Conservation (phyloP, 2,888 invertebrate species). For the Xanthia icteritia region DNA sequence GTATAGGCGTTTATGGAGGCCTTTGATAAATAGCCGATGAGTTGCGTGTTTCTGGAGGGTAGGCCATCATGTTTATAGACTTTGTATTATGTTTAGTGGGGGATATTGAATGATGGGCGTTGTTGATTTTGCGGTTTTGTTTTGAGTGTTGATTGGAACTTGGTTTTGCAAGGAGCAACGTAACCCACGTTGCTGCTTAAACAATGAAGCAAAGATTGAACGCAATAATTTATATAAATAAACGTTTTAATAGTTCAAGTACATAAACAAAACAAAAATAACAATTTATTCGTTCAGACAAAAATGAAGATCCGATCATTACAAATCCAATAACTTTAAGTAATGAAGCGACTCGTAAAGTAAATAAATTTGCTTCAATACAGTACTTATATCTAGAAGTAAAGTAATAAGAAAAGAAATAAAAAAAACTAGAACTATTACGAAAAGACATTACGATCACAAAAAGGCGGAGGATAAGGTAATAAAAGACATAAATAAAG, state of each 20-base stretch:
- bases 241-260: too few species aligned
- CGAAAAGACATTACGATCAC: slow-evolving; percentile 34
- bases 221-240: background rate
- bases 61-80: slow-evolving; percentile 60
- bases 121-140: slow-evolving; percentile 35
- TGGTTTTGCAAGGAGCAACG: background rate
- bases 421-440: slow-evolving; percentile 34
- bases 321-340: slow-evolving; percentile 27
- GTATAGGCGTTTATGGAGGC: slow-evolving; percentile 60
- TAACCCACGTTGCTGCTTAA: background rate
- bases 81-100: slow-evolving; percentile 32
- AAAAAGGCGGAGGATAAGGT: slow-evolving; percentile 39
- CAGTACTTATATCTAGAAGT: slow-evolving; percentile 13
- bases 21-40: slow-evolving; percentile 81
- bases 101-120: slow-evolving; percentile 50
- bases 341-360: slow-evolving; percentile 29
- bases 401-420: slow-evolving; percentile 35
- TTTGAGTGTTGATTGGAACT: slow-evolving; percentile 4
- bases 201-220: background rate
- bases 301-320: slow-evolving; percentile 15
- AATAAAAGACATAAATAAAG: slow-evolving; percentile 47
- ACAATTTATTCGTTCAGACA: background rate
- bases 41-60: slow-evolving; percentile 73
- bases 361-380: slow-evolving; percentile 28
- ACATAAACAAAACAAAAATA: background rate